A percentile compares a stretch with the other conserved stretches of the same genome.
Conservation (phyloP, 1,140 invertebrate species). For the Odontomachus brunneus region DNA sequence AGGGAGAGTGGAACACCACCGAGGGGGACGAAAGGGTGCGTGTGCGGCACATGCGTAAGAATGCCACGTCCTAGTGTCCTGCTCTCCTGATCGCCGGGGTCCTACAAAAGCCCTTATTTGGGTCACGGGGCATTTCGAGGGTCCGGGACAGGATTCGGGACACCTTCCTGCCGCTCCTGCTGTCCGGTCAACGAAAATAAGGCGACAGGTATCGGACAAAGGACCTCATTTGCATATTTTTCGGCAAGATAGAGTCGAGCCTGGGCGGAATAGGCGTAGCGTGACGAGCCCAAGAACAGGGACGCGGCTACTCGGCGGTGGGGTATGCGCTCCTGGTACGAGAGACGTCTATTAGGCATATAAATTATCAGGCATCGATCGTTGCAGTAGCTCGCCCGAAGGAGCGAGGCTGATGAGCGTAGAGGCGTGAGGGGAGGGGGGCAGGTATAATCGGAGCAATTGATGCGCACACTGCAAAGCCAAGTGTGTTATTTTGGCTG, state of each 20-base stretch:
- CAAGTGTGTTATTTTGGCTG: no score
- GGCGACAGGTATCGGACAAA: slow-evolving; percentile 85
- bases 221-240: slow-evolving; percentile 85
- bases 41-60: slow-evolving; percentile 72
- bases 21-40: slow-evolving; percentile 56
- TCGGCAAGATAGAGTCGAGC: slow-evolving; percentile 44
- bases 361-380: slow-evolving; percentile 81
- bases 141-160: slow-evolving; percentile 29
- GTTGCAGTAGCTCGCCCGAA: slow-evolving; percentile 7
- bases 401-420: background rate
- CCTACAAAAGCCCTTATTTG: slow-evolving; percentile 86
- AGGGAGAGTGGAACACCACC: slow-evolving; percentile 11
- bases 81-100: slow-evolving; percentile 82
- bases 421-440: background rate
- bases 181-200: slow-evolving; percentile 83
- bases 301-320: background rate
- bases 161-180: slow-evolving; percentile 76
- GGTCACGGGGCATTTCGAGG: slow-evolving; percentile 80
- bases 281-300: slow-evolving; percentile 12
- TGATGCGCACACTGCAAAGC: no score
- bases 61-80: slow-evolving; percentile 66
- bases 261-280: slow-evolving; percentile 14
- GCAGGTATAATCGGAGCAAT: background rate
- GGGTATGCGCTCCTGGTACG: slow-evolving; percentile 79
- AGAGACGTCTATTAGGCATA: slow-evolving; percentile 84